Evolutionary conservation across 2,797 vertebrate species (phyloP), one percentile per base, ranked within the genome.

Genomic region (Austrolebias charrua): DNA sequence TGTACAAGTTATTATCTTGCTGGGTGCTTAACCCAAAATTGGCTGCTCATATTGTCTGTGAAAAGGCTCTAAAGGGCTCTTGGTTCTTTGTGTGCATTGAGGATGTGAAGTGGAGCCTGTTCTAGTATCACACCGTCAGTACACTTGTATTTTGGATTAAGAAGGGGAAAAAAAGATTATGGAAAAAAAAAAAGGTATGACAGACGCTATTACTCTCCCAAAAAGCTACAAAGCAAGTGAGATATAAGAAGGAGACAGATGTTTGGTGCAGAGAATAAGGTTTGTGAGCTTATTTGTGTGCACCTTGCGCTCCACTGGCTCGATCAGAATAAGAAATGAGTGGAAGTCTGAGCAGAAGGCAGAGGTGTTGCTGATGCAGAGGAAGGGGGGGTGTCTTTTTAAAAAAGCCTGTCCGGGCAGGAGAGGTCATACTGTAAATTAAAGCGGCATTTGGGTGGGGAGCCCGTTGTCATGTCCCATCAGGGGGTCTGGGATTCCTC

Each of bases 401-500:
- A 63, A 55, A 71, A n/a, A 46, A 71, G 63, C 45, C 59, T 8
- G 7, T 46, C 63, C 50, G 65, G 60, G 67, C 68, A 69, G 62
- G 51, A 40, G 12, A 65, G 66, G 72, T 66, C 28, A 6, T 77
- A 78, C 82, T 83, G 84, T 88, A 86, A 88, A 89, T 85, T 78
- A 82, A 69, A 81, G 74, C 56, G 33, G 71, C 53, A 33, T 77
- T 75, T 43, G 69, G 43, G 47, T 71, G 64, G 63, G 76, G 65
- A 58, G 52, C 53, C 69, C 46, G 2, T 57, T 85, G 83, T 89
- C 84, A 69, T 63, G 13, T 71, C 83, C 50, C 81, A 78, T 70
- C 79, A 70, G 82, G 83, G 74, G 79, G 81, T 64, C 69, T 62
- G 66, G 78, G 67, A 88, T 88, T 83, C 81, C 79, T 81, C 5